phyloP scores from a whole-genome alignment of 2,888 invertebrate genomes.

The Ceriagrion tenellum region DNA sequence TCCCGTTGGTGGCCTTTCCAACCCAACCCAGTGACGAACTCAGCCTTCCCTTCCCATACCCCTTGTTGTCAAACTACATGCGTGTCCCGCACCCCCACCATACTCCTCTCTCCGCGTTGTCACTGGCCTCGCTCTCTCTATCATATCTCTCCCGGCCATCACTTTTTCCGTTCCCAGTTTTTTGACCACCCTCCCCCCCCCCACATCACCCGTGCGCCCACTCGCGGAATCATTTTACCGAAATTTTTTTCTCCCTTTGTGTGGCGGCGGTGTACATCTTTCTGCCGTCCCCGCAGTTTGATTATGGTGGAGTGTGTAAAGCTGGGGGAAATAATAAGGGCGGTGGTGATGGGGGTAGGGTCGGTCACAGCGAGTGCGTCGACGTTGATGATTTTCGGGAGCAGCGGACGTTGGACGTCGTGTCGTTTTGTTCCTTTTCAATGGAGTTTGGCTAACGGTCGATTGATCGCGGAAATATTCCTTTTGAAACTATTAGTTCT shows the following conservation, averaged over 20 bases:
- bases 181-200: neutral
- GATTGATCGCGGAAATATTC: neutral
- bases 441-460: neutral
- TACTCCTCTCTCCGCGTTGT: neutral
- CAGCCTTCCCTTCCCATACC: neutral
- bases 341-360: neutral
- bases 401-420: neutral
- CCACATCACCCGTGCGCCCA: neutral
- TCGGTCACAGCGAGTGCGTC: neutral
- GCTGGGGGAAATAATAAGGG: neutral
- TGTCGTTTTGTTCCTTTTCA: neutral
- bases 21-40: neutral
- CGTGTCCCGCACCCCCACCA: neutral
- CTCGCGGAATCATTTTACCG: slow-evolving; percentile 58
- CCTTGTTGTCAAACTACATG: neutral
- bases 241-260: slow-evolving; percentile 49
- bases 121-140: slow-evolving; percentile 12
- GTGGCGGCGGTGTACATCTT: neutral
- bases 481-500: neutral
- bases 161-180: neutral
- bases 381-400: neutral
- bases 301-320: slow-evolving; percentile 23
- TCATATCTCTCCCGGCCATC: slow-evolving; percentile 43
- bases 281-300: slow-evolving; percentile 37
- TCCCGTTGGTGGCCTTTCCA: neutral